Conservation (phyloP, 2,113 vertebrate species). For the Gavialis gangeticus region DNA sequence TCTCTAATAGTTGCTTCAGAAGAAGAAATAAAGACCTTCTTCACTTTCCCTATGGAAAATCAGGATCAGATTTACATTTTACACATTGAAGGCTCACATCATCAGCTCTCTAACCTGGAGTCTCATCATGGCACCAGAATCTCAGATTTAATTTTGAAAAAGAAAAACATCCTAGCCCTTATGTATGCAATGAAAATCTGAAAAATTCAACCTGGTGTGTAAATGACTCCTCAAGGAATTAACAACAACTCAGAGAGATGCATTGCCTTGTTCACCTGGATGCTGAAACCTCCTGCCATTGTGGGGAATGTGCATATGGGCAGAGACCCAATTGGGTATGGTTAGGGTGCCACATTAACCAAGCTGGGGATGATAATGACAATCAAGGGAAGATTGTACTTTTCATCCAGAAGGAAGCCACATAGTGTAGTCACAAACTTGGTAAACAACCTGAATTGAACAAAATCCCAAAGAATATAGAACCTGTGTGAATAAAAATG, state of each 20-base stretch:
- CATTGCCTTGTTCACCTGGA: background rate
- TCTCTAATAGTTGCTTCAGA: background rate
- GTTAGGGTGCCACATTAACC: background rate
- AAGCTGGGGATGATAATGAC: background rate
- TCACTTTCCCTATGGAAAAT: background rate
- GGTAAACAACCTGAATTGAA: background rate
- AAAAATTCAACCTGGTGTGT: background rate
- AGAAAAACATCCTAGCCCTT: background rate
- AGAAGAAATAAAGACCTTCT: background rate
- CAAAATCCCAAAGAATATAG: background rate
- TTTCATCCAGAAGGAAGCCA: background rate
- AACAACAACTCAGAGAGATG: background rate
- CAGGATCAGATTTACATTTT: background rate
- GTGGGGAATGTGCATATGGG: background rate
- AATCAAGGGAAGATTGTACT: background rate
- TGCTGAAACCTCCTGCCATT: background rate
- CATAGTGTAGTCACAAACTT: rapidly evolving
- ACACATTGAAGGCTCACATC: background rate
- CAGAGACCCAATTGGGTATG: background rate
- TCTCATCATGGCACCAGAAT: background rate
- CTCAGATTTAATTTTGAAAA: background rate
- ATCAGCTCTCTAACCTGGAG: background rate
- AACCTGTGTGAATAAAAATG: background rate
- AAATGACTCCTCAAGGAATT: background rate
- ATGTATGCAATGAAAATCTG: background rate